These are phyloP conservation scores for Syngnathus acus DNA, from an alignment of 2,797 vertebrate species.

Conservation along the genomic window DNA sequence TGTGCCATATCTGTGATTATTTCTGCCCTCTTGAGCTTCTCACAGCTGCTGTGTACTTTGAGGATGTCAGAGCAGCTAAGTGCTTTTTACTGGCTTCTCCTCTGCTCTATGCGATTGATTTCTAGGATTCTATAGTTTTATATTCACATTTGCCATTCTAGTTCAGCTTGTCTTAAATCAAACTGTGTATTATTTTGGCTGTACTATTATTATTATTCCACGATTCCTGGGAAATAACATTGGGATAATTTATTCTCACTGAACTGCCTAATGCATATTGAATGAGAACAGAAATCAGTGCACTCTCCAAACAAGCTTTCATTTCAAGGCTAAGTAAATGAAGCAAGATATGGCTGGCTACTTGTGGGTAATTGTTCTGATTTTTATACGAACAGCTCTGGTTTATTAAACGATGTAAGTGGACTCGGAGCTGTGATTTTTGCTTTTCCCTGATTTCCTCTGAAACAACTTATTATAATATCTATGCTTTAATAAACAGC, in stretches of 20 bases:
- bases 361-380: conserved; percentile 56
- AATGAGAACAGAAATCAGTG: conserved; percentile 29
- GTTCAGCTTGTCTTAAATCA: conserved; percentile 2
- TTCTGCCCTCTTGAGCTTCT: conserved; percentile 34
- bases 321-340: conserved; percentile 57
- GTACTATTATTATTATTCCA: conserved; percentile 19
- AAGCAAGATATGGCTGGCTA: conserved; percentile 47
- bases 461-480: conserved; percentile 4
- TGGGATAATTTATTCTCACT: conserved; percentile 6
- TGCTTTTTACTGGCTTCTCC: conserved; percentile 26
- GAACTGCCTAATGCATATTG: conserved; percentile 35
- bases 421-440: conserved; percentile 29
- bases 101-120: conserved; percentile 11
- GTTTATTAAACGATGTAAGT: conserved; percentile 50
- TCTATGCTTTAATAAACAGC: conserved; percentile 9
- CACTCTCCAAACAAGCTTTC: conserved; percentile 36
- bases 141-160: neutral
- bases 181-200: neutral
- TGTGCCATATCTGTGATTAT: conserved; percentile 14
- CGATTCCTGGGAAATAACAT: neutral
- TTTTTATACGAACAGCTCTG: conserved; percentile 58
- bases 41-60: conserved; percentile 46
- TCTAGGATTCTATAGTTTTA: neutral
- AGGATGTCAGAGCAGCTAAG: conserved; percentile 40
- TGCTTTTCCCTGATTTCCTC: conserved; percentile 6